Conservation (phyloP, 2,113 vertebrate genomes). For the Alligator sinensis region DNA sequence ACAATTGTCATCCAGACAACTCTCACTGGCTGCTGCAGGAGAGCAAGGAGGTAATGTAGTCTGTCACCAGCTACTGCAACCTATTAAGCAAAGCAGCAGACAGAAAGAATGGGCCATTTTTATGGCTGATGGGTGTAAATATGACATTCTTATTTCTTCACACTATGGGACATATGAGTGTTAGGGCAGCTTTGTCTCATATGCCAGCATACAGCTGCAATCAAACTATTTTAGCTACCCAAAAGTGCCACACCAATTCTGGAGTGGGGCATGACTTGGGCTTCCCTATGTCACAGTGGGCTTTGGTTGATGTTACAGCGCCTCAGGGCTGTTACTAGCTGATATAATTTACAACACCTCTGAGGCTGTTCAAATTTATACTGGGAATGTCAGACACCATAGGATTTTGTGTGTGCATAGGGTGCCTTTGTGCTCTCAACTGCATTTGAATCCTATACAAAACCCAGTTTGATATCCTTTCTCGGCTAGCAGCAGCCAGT, state of each 20-base stretch:
- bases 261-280: not conserved
- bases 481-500: not conserved
- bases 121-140: not conserved
- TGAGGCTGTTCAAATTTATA: not conserved
- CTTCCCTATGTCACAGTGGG: not conserved
- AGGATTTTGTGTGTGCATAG: rapidly evolving
- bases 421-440: not conserved
- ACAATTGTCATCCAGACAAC: conserved; percentile 30
- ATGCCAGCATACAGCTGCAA: not conserved
- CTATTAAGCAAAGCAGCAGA: not conserved
- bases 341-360: not conserved
- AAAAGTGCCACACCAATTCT: not conserved
- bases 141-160: not conserved
- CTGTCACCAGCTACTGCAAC: not conserved
- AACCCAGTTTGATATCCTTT: not conserved
- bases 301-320: not conserved
- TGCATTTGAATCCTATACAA: not conserved
- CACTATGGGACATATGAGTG: not conserved
- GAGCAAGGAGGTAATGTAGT: not conserved
- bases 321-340: not conserved
- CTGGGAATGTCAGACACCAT: not conserved
- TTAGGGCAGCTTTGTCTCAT: not conserved
- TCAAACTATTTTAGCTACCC: not conserved
- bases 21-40: not conserved
- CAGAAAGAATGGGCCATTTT: not conserved